Evolutionary conservation across 2,113 vertebrate species (phyloP).

Genomic region (Struthidea cinerea): DNA sequence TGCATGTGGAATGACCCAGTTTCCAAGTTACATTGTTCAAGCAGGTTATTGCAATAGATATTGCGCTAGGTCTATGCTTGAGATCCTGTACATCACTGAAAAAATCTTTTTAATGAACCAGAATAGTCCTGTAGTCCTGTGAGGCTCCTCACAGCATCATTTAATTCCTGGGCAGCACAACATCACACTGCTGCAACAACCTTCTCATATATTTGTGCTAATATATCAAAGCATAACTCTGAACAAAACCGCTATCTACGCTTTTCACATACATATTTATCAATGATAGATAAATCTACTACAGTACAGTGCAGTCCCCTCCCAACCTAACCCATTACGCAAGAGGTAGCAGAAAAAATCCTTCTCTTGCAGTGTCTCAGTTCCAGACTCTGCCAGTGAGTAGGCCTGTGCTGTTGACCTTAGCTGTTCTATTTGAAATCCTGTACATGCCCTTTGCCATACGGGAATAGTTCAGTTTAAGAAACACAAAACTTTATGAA

Average conservation of each 20-base stretch:
- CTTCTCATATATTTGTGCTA: background rate
- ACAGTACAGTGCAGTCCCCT: background rate
- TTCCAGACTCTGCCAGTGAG: background rate
- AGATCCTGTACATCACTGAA: background rate
- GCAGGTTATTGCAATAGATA: background rate
- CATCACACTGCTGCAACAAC: background rate
- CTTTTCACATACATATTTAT: background rate
- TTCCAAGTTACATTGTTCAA: background rate
- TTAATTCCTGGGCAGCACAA: background rate
- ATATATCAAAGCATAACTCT: background rate
- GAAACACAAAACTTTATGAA: background rate
- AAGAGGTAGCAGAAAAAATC: background rate
- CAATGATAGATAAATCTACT: background rate
- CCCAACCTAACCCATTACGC: background rate
- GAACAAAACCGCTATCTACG: background rate
- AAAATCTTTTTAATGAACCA: background rate
- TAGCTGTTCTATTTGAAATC: background rate
- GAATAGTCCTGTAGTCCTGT: background rate
- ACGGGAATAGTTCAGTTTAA: background rate
- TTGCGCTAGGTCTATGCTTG: background rate
- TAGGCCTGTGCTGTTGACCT: background rate
- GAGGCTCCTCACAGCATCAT: background rate
- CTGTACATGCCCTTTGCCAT: background rate
- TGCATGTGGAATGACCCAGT: background rate
- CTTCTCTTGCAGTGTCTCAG: background rate